Evolutionary conservation across 2,113 vertebrate species (phyloP).

Genomic region (Osmerus mordax): DNA sequence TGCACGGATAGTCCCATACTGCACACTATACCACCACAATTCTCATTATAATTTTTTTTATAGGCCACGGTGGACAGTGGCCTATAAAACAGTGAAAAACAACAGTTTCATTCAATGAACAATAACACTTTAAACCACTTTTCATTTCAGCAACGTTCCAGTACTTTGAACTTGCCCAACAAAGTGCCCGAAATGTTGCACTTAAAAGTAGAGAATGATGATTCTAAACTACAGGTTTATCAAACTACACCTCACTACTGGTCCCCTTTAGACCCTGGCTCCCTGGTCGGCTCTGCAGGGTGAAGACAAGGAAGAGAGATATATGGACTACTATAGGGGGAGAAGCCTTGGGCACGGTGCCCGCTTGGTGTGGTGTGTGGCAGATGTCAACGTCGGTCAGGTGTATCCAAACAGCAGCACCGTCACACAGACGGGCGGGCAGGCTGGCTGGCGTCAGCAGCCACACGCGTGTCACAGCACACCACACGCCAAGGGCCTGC

Average conservation of each 20-base stretch:
- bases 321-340: not conserved
- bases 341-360: constrained; percentile 29
- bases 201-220: too few relatives aligned
- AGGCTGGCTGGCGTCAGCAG: constrained; percentile 70
- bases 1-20: not conserved
- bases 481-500: constrained; percentile 67
- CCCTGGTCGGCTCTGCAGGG: not conserved
- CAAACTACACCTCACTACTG: too few relatives aligned
- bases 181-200: too few relatives aligned
- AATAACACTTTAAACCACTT: too few relatives aligned
- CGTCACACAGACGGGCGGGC: constrained; percentile 13
- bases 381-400: constrained; percentile 58
- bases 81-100: too few relatives aligned
- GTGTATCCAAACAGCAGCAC: constrained; percentile 63
- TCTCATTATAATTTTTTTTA: too few relatives aligned
- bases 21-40: not conserved
- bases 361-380: constrained; percentile 20
- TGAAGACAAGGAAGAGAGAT: not conserved
- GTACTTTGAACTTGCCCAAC: too few relatives aligned
- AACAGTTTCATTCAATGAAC: too few relatives aligned
- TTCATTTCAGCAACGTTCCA: too few relatives aligned
- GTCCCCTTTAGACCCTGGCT: too few relatives aligned
- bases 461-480: constrained; percentile 73
- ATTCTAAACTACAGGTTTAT: too few relatives aligned
- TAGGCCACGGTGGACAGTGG: too few relatives aligned